These are phyloP conservation scores for Actinia tenebrosa DNA, from an alignment of 64 coral and sea anemone genomes.

Conservation along the genomic window DNA sequence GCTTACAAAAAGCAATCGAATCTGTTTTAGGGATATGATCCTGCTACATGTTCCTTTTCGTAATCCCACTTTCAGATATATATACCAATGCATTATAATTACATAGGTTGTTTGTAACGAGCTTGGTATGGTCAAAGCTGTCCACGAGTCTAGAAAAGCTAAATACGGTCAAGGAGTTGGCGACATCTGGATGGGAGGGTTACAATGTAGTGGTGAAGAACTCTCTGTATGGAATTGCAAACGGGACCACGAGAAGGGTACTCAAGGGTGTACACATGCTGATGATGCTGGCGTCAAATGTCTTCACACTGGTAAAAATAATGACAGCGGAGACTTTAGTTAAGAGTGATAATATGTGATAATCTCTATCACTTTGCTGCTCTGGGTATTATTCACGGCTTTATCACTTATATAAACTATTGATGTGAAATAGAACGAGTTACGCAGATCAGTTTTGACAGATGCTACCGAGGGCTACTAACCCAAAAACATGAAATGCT, in stretches of 20 bases:
- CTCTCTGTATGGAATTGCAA: conserved; percentile 37
- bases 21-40: too few relatives aligned
- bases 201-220: conserved; percentile 67
- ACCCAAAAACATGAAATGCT: too few relatives aligned
- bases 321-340: background rate
- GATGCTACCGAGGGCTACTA: too few relatives aligned
- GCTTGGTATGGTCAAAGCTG: conserved; percentile 69
- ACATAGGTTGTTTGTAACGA: conserved; percentile 62
- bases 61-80: too few relatives aligned
- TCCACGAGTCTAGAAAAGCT: conserved; percentile 73
- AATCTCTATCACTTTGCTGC: too few relatives aligned
- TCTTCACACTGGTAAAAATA: conserved; percentile 48
- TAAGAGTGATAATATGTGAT: too few relatives aligned
- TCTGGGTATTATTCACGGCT: too few relatives aligned
- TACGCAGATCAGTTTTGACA: too few relatives aligned
- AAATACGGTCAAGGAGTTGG: conserved; percentile 74
- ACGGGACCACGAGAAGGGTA: conserved; percentile 53
- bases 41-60: too few relatives aligned
- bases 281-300: conserved; percentile 90
- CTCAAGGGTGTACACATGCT: conserved; percentile 52
- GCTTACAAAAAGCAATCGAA: too few relatives aligned
- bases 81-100: background rate
- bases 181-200: conserved; percentile 66
- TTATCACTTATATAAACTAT: too few relatives aligned
- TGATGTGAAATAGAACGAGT: too few relatives aligned